These are phyloP conservation scores for Poecilia picta DNA, from an alignment of 2,797 vertebrate genomes.

Conservation along the genomic window DNA sequence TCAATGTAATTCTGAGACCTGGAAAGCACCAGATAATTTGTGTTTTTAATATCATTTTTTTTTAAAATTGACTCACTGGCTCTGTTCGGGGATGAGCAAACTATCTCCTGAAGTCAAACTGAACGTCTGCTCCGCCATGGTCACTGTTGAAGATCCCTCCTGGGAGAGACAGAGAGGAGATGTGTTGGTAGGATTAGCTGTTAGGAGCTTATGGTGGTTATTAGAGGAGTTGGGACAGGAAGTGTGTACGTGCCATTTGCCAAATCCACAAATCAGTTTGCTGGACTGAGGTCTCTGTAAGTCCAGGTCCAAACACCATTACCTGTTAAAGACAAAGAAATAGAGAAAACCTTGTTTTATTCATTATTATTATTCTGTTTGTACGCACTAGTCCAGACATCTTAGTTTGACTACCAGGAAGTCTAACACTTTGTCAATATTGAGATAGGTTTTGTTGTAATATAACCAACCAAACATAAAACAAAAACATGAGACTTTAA, in stretches of 20 bases:
- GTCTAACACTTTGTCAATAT: not conserved
- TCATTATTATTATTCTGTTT: not conserved
- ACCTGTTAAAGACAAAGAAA: conserved; percentile 70
- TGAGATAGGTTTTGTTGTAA: not conserved
- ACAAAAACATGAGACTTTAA: not conserved
- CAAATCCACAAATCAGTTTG: conserved; percentile 91
- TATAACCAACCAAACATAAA: not conserved
- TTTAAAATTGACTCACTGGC: conserved; percentile 80
- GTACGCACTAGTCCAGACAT: not conserved
- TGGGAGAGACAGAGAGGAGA: conserved; percentile 50
- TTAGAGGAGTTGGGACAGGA: not conserved
- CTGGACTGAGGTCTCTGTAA: conserved; percentile 66
- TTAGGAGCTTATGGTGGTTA: not conserved
- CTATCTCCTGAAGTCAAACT: conserved; percentile 84
- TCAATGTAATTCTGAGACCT: not conserved
- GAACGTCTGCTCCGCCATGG: conserved; percentile 67
- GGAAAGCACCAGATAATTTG: not conserved
- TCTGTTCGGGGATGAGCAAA: conserved; percentile 84
- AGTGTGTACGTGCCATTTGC: conserved; percentile 84
- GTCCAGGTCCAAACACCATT: conserved; percentile 83
- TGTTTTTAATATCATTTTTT: not conserved
- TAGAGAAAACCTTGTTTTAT: not conserved
- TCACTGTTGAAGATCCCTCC: conserved; percentile 87
- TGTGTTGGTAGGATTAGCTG: not conserved
- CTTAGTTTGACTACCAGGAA: not conserved